Evolutionary conservation across 2,888 invertebrate species (phyloP).

Genomic region (Amiota communis): DNA sequence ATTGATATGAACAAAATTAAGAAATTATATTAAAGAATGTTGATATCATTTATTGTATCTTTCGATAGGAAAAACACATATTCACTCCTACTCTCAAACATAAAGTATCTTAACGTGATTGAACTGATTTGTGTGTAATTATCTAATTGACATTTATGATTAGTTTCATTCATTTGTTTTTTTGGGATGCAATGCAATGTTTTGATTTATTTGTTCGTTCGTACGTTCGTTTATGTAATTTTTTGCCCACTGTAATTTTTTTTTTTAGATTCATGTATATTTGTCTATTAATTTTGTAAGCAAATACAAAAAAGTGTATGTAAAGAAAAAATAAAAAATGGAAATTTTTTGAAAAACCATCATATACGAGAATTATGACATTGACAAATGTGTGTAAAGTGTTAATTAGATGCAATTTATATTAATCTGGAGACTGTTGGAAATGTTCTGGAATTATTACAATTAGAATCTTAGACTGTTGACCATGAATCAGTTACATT

Average conservation of each 20-base stretch:
- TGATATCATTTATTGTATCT: background rate
- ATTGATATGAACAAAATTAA: background rate
- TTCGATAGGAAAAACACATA: no score
- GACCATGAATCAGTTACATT: conserved; percentile 40
- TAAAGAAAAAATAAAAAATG: no score
- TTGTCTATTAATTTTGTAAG: no score
- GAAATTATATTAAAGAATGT: background rate
- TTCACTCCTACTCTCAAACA: no score
- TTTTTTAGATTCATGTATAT: no score
- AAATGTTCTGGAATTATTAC: conserved; percentile 53
- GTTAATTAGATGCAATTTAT: conserved; percentile 57
- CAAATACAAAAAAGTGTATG: no score
- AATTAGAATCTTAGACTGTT: conserved; percentile 51
- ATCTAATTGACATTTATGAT: conserved; percentile 5
- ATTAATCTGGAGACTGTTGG: conserved; percentile 29
- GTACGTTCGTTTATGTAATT: background rate
- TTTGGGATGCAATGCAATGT: background rate
- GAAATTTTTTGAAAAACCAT: no score
- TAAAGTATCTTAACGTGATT: background rate
- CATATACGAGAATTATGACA: conserved; percentile 32
- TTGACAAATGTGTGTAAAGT: conserved; percentile 41
- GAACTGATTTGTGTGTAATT: background rate
- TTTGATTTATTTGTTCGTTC: background rate
- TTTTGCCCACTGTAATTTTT: background rate
- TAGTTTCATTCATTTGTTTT: no score